Base-by-base conservation (phyloP, 1,140 invertebrate genomes). In the Lamellibrachia luymesi region DNA sequence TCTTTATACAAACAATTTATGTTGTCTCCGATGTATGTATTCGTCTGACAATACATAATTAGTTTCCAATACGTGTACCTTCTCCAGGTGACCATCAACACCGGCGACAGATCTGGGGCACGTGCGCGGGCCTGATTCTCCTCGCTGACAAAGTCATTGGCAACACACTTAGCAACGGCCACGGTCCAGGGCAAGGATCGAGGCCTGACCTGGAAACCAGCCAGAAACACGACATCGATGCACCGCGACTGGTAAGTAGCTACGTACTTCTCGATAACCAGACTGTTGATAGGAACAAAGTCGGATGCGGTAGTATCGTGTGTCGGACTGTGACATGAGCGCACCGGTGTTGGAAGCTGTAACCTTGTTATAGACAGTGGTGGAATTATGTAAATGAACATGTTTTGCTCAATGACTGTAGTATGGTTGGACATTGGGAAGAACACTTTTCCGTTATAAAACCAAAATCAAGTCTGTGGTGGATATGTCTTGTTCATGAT, bases 41-140 rank as follows among this genome's bases (percentile, higher is more conserved):
- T 38, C 38, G 38, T 38, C 38, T 38, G 38, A 38, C 38, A 38
- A 17, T 56, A 56, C 17, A 56, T 56, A 56, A 56, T 80, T 38
- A 38, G 0, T 80, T 22, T 80, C 17, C 2, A 17, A 6, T 80
- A 17, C 17, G 64, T 10, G 5, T 80, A 22, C 17, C 64, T 0
- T 10, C 64, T 80, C 25, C 56, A 93, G 92, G 25, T 89, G 27
- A 93, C 89, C n/a, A 90, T 49, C 38, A 94, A 10, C 94, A 94
- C 50, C 90, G 91, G 50, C 95, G 95, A 92, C 94, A 95, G 92
- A 95, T 94, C 2, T 95, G 95, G 95, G 95, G 95, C 4, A 95
- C 95, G 52, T 96, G 95, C 56, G 95, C 95, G 25, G 95, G 95
- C 50, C 95, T 96, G 94, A 95, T 96, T 80, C 92, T 96, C 38